These are phyloP conservation scores for Pseudachorutes palmiensis DNA, from an alignment of 1,140 invertebrate genomes.

Conservation along the genomic window DNA sequence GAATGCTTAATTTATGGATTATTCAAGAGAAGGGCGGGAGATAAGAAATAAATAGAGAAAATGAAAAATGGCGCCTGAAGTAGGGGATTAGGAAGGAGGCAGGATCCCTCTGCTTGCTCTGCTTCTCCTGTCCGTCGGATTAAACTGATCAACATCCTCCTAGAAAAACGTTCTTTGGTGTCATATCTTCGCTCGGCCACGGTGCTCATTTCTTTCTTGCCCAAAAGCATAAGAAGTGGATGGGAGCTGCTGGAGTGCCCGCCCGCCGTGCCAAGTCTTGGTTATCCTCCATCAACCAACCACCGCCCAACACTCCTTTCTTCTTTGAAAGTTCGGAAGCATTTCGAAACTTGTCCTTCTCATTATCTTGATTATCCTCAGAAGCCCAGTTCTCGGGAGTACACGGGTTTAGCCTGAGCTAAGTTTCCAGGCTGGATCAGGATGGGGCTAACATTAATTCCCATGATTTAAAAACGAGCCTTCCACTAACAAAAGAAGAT, in stretches of 20 bases:
- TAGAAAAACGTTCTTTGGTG: too few relatives aligned
- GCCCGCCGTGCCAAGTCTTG: not conserved
- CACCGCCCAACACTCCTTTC: not conserved
- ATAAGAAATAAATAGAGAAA: slow-evolving; percentile 11
- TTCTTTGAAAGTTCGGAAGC: not conserved
- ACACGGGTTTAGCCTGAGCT: too few relatives aligned
- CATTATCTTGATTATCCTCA: not conserved
- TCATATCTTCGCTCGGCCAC: too few relatives aligned
- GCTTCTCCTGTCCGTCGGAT: not conserved
- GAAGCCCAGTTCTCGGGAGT: too few relatives aligned
- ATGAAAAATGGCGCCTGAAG: slow-evolving; percentile 8
- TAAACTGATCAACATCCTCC: not conserved
- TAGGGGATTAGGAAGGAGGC: slow-evolving; percentile 2
- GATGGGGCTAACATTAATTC: too few relatives aligned
- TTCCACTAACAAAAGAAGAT: too few relatives aligned
- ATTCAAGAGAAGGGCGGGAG: not conserved
- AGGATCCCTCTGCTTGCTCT: slow-evolving; percentile 5
- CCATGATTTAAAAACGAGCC: too few relatives aligned
- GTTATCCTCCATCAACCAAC: not conserved
- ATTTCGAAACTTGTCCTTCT: not conserved
- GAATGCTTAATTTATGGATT: slow-evolving; percentile 11
- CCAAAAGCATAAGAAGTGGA: too few relatives aligned
- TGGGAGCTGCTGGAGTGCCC: too few relatives aligned
- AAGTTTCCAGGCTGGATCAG: too few relatives aligned
- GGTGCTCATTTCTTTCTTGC: too few relatives aligned